These are phyloP conservation scores for Ramazzottius varieornatus DNA, from an alignment of 2,888 invertebrate species.

Conservation along the genomic window DNA sequence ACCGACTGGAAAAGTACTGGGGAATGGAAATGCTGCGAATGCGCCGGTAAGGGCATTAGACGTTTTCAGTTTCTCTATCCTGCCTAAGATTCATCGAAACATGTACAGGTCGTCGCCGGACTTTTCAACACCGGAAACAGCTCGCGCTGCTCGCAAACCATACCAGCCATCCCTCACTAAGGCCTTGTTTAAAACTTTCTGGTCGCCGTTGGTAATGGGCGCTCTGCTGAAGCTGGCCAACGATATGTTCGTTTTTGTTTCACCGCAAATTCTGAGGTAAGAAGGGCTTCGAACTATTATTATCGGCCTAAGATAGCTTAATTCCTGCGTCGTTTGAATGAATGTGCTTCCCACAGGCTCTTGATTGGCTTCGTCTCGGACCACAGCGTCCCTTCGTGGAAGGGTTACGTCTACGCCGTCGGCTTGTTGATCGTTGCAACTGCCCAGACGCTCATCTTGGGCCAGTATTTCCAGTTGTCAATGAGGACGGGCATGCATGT, in stretches of 20 bases:
- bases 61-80: background rate
- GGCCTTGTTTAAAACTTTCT: constrained; percentile 29
- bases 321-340: too few species aligned
- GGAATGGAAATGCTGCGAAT: constrained; percentile 11
- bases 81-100: background rate
- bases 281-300: too few species aligned
- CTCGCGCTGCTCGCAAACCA: background rate
- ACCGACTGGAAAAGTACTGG: constrained; percentile 15
- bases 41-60: background rate
- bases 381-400: constrained; percentile 32
- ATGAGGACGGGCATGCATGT: constrained; percentile 63
- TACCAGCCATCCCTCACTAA: background rate
- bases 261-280: background rate
- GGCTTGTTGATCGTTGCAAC: constrained; percentile 45
- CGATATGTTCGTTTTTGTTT: background rate
- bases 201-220: constrained; percentile 47
- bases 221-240: constrained; percentile 40
- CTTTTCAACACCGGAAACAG: background rate
- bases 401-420: constrained; percentile 54
- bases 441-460: constrained; percentile 51
- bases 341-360: too few species aligned
- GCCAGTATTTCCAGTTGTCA: constrained; percentile 59
- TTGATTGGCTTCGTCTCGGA: constrained; percentile 19
- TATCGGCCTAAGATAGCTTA: too few species aligned
- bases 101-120: background rate